Evolutionary conservation across 2,888 invertebrate genomes (phyloP).

Genomic region (Eubasilissa splendida): DNA sequence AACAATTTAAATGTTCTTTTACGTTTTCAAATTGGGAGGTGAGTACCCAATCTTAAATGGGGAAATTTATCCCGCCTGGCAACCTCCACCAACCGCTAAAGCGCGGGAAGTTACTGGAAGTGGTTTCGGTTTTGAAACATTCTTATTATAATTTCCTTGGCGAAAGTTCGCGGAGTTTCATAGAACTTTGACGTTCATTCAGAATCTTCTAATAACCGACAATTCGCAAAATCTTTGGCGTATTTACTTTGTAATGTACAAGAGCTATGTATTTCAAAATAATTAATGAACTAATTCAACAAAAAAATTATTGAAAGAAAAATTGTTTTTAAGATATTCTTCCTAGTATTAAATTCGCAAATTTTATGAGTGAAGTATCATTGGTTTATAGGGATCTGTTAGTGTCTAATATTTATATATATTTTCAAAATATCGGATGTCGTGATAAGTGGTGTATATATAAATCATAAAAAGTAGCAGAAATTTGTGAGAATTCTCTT

Average conservation of each 20-base stretch:
- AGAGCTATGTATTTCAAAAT: neutral
- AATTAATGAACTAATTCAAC: no score
- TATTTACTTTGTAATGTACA: neutral
- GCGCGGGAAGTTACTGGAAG: conserved; percentile 30
- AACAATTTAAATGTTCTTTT: conserved; percentile 39
- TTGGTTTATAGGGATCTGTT: no score
- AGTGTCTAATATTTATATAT: no score
- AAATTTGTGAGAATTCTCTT: no score
- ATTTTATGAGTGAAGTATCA: no score
- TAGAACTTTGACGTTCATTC: neutral
- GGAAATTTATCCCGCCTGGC: conserved; percentile 32
- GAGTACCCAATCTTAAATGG: conserved; percentile 3
- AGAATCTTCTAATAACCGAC: neutral
- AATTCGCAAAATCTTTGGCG: neutral
- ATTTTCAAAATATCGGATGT: no score
- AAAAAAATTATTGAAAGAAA: neutral
- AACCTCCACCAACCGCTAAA: conserved; percentile 11
- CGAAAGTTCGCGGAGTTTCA: conserved; percentile 1
- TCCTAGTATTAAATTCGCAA: neutral
- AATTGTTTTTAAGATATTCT: neutral
- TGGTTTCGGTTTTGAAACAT: conserved; percentile 34
- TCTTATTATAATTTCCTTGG: conserved; percentile 35
- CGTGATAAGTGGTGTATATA: no score
- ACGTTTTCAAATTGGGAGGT: conserved; percentile 22
- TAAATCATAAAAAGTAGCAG: no score